These are phyloP conservation scores for Agrochola lychnidis DNA, from an alignment of 2,888 invertebrate genomes.

Conservation along the genomic window DNA sequence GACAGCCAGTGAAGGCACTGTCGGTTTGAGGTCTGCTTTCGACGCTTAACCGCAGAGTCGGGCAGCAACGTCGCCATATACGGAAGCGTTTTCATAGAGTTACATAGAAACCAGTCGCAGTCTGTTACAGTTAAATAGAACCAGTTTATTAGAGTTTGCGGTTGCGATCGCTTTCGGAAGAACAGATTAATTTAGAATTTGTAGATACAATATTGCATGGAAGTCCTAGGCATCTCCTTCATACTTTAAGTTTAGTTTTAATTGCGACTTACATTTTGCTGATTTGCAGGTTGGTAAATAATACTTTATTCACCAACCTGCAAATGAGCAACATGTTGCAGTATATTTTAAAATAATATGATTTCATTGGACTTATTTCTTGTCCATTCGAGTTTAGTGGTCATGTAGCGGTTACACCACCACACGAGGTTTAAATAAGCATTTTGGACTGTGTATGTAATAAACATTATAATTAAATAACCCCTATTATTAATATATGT, in stretches of 20 bases:
- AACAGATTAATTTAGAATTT: background rate
- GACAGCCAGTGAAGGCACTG: background rate
- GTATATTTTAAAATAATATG: background rate
- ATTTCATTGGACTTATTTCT: slow-evolving; percentile 16
- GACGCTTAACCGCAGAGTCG: background rate
- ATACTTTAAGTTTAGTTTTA: slow-evolving; percentile 12
- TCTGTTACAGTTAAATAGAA: background rate
- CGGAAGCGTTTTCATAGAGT: background rate
- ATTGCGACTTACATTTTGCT: background rate
- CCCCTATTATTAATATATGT: slow-evolving; percentile 1
- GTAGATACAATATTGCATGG: background rate
- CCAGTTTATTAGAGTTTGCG: background rate
- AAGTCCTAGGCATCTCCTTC: background rate
- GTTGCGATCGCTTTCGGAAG: background rate
- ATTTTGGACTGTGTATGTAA: slow-evolving; percentile 16
- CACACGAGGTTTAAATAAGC: slow-evolving; percentile 2
- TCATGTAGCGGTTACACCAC: too few species aligned
- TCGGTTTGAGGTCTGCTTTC: background rate
- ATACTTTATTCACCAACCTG: background rate
- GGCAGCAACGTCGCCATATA: background rate
- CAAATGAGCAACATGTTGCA: background rate
- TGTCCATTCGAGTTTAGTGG: too few species aligned
- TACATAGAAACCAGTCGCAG: background rate
- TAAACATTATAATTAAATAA: slow-evolving; percentile 14
- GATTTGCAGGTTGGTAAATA: background rate